These are phyloP conservation scores for Aramus guarauna DNA, from an alignment of 2,113 vertebrate genomes.

Conservation along the genomic window DNA sequence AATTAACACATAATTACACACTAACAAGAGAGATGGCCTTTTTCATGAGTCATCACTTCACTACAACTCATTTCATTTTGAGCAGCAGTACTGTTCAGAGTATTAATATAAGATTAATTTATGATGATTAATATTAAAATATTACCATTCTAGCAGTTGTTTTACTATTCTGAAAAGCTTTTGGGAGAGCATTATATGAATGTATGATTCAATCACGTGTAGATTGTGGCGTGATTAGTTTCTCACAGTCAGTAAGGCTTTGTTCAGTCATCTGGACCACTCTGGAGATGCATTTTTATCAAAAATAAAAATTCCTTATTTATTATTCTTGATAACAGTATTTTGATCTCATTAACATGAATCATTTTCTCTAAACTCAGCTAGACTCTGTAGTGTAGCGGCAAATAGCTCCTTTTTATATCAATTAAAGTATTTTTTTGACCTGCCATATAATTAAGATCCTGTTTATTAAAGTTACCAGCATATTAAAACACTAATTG, in stretches of 20 bases:
- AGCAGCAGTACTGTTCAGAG: not conserved
- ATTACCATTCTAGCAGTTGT: constrained; percentile 38
- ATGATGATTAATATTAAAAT: constrained; percentile 63
- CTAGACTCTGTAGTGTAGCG: not conserved
- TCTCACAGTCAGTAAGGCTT: constrained; percentile 27
- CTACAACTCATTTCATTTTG: constrained; percentile 8
- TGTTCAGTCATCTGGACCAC: constrained; percentile 34
- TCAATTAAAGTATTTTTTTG: constrained; percentile 62
- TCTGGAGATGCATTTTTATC: constrained; percentile 63
- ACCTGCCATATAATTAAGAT: constrained; percentile 67
- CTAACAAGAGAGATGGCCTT: not conserved
- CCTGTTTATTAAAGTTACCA: constrained; percentile 69
- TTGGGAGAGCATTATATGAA: constrained; percentile 18
- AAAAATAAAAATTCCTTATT: constrained; percentile 48
- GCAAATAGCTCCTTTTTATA: constrained; percentile 51
- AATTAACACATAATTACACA: constrained; percentile 32
- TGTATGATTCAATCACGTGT: not conserved
- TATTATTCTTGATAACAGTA: constrained; percentile 59
- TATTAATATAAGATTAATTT: constrained; percentile 60
- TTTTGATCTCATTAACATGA: constrained; percentile 69
- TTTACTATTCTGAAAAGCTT: constrained; percentile 13
- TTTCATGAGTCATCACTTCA: constrained; percentile 14
- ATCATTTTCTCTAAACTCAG: constrained; percentile 65
- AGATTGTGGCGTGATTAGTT: constrained; percentile 5
- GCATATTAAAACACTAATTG: constrained; percentile 71